A percentile compares a stretch with the other conserved stretches of the same genome.
phyloP scores from a whole-genome alignment of 1,140 invertebrate genomes.

The Pseudomyrmex dendroicus region DNA sequence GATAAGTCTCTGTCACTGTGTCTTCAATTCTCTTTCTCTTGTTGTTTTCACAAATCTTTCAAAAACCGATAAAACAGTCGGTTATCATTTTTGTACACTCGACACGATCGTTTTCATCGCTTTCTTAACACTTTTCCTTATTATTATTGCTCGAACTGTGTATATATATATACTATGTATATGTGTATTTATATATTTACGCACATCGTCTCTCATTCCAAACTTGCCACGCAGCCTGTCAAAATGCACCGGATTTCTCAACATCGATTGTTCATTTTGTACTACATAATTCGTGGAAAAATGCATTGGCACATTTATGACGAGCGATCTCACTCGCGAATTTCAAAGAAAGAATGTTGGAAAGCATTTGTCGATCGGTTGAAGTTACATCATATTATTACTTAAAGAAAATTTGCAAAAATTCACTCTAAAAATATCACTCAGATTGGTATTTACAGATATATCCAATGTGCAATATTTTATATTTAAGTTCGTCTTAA shows the following conservation, averaged over 20 bases:
- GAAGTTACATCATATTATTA: neutral
- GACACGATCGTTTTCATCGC: neutral
- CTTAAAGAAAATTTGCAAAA: slow-evolving; percentile 24
- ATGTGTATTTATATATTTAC: slow-evolving; percentile 50
- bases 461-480: no score
- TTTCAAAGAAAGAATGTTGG: neutral
- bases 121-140: neutral
- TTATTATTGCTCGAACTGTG: neutral
- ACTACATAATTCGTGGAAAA: neutral
- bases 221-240: neutral
- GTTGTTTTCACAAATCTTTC: neutral
- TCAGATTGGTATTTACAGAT: neutral
- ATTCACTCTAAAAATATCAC: slow-evolving; percentile 25
- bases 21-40: neutral
- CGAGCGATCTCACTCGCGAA: neutral
- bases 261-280: neutral
- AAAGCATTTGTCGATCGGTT: neutral
- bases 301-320: slow-evolving; percentile 12
- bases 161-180: slow-evolving; percentile 17
- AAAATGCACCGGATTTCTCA: slow-evolving; percentile 1
- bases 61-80: neutral
- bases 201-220: neutral
- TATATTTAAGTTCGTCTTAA: no score
- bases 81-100: neutral
- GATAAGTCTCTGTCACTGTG: neutral